Evolutionary conservation across 1,140 invertebrate genomes (phyloP), one percentile per base, ranked within the genome.

Genomic region (Lucilia sericata): DNA sequence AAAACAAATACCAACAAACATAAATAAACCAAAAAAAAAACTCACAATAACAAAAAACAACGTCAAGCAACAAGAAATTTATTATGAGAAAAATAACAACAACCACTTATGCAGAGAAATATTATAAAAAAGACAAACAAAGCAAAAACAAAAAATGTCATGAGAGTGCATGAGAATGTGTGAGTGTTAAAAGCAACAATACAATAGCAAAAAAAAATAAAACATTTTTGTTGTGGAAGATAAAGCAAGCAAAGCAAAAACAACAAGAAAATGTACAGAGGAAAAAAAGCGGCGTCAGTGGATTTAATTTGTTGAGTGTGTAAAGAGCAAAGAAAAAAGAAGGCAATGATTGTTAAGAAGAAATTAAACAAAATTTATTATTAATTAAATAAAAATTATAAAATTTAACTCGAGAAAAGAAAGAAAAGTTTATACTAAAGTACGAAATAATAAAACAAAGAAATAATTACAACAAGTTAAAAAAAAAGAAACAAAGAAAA

Each of bases 241-340:
- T 47, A 42, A 82, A 78, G 75, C 51, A 76, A 60, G 17, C 42
- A 80, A 25, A 49, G 49, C 42, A 78, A 78, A 47, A 42, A 49
- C 76, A 19, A 19, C 51, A 80, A 80, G 10, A 25, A 14, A 80
- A 80, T 5, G 42, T 51, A 21, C 12, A 25, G 7, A 85, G 84
- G 85, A 85, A 82, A 84, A 81, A 70, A 85, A 87, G 86, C 88
- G 88, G 88, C 88, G 88, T 89, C 88, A 88, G 88, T 89, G 87
- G 88, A 89, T 89, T 89, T 87, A 86, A 80, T 49, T 49, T 78
- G 75, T 81, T 60, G 81, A 47, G 21, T 76, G 30, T 36, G 80
- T 47, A 70, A 7, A 74, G 51, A n/a, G 30, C 34, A 65, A 80
- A 36, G 25, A 30, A 30, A 30, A 30, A 30, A 83, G 51, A 76